phyloP scores from a whole-genome alignment of 2,113 vertebrate species.

The Potamarius usumacintae region DNA sequence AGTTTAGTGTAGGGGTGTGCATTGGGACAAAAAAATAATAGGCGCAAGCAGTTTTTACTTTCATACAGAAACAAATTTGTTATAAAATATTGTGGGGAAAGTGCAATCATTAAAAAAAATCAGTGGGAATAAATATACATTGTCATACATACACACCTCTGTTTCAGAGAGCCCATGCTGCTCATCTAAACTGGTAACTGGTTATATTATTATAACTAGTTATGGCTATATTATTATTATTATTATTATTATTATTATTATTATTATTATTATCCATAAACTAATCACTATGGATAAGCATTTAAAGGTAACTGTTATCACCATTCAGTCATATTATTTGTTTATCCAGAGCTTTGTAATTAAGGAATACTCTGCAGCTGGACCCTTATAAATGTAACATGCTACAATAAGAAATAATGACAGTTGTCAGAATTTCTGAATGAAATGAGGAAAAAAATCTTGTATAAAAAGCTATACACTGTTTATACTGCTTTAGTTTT shows the following conservation, averaged over 20 bases:
- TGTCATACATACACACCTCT: neutral
- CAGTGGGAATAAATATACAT: neutral
- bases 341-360: neutral
- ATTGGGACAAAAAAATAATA: neutral
- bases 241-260: too few species aligned
- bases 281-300: neutral
- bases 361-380: neutral
- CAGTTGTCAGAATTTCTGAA: neutral
- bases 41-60: neutral
- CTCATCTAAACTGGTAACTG: neutral
- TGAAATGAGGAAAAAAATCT: neutral
- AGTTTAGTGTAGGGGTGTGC: neutral
- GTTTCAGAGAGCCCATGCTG: neutral
- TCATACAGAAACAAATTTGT: neutral
- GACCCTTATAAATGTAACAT: neutral
- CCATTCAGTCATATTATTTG: too few species aligned
- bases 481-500: constrained; percentile 1
- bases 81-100: neutral
- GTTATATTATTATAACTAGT: neutral
- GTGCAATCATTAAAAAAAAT: neutral
- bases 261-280: too few species aligned
- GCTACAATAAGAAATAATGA: neutral
- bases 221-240: too few species aligned
- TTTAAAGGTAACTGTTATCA: neutral
- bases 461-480: neutral